phyloP scores from a whole-genome alignment of 2,113 vertebrate species.

The Psammodynastes pulverulentus region DNA sequence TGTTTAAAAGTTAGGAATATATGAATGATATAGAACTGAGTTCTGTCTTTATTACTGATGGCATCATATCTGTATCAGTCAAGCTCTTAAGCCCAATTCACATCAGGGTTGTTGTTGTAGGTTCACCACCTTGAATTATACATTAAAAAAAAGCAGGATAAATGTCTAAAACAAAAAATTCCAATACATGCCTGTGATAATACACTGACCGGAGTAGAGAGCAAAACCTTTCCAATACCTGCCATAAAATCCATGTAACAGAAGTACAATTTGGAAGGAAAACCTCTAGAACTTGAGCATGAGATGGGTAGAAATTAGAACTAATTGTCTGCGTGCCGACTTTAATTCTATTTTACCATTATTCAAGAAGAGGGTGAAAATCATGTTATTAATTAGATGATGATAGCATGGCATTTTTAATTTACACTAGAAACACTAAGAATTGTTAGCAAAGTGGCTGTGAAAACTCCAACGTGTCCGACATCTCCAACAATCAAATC shows the following conservation, averaged over 20 bases:
- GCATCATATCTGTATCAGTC: neutral
- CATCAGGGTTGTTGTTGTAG: neutral
- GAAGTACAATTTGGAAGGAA: neutral
- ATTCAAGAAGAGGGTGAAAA: conserved; percentile 23
- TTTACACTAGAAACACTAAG: conserved; percentile 55
- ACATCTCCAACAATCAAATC: conserved; percentile 12
- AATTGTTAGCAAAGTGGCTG: conserved; percentile 56
- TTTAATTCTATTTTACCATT: neutral
- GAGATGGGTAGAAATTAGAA: neutral
- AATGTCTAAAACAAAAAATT: neutral
- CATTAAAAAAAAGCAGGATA: neutral
- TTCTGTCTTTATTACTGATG: neutral
- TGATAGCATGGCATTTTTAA: conserved; percentile 46
- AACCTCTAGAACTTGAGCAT: neutral
- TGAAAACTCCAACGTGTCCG: conserved; percentile 26
- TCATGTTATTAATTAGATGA: conserved; percentile 34
- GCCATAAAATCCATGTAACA: neutral
- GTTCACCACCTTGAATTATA: neutral
- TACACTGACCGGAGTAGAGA: neutral
- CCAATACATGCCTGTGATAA: neutral
- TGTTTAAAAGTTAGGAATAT: neutral
- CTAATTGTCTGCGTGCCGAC: neutral
- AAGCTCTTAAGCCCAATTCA: neutral
- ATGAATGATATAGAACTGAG: neutral
- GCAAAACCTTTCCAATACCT: neutral